Percentiles rank a stretch among this genome's conserved stretches.
phyloP scores from a whole-genome alignment of 2,888 invertebrate species.

The Chelonus formosanus region DNA sequence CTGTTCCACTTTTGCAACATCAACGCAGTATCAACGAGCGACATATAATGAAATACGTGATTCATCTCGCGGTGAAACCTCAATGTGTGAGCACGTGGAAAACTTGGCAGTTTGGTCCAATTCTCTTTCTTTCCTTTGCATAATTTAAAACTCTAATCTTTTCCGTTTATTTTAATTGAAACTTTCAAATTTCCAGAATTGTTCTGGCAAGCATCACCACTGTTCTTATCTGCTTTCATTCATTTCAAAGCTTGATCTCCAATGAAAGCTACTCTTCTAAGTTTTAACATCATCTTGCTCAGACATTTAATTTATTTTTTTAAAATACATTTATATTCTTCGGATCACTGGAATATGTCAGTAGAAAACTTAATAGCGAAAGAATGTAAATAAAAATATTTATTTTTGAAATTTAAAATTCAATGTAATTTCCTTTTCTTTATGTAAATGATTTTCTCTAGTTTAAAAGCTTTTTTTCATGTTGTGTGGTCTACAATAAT shows the following conservation, averaged over 20 bases:
- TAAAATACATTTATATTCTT: not conserved
- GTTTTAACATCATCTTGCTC: no score
- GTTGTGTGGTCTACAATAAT: no score
- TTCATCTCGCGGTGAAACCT: conserved; percentile 54
- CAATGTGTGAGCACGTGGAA: conserved; percentile 18
- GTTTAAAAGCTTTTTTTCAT: no score
- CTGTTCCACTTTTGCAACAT: conserved; percentile 43
- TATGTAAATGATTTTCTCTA: no score
- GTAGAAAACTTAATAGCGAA: no score
- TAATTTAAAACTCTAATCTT: conserved; percentile 11
- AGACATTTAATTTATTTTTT: not conserved
- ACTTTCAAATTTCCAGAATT: conserved; percentile 53
- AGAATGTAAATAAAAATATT: no score
- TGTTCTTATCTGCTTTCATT: no score
- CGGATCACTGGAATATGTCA: no score
- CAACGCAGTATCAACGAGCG: conserved; percentile 31
- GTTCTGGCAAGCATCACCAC: conserved; percentile 10
- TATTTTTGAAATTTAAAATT: no score
- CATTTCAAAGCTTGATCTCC: no score
- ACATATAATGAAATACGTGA: conserved; percentile 59
- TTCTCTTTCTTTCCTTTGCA: conserved; percentile 35
- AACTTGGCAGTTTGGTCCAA: conserved; percentile 21
- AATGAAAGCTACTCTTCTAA: no score
- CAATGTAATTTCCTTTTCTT: no score
- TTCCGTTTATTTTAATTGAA: conserved; percentile 42